Conservation (phyloP, 2,888 invertebrate genomes). For the Drosophila multiciliata region DNA sequence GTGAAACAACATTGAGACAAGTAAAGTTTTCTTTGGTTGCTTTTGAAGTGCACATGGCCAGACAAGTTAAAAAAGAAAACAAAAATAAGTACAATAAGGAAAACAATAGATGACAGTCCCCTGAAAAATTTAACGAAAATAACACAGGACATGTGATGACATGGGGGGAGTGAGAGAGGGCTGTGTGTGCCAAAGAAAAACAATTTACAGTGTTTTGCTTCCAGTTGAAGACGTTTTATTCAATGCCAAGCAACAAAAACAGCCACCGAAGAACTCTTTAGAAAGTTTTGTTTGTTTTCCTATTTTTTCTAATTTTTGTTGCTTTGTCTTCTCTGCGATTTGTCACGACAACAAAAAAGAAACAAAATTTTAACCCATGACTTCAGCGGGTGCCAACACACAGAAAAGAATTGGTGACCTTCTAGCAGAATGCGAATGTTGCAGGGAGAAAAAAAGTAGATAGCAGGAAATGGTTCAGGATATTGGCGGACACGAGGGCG, state of each 20-base stretch:
- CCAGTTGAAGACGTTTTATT: constrained; percentile 75
- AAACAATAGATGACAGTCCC: constrained; percentile 60
- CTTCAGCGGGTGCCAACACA: constrained; percentile 58
- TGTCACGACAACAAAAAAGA: constrained; percentile 38
- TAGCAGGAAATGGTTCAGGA: constrained; percentile 70
- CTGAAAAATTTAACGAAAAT: constrained; percentile 65
- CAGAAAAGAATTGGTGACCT: constrained; percentile 59
- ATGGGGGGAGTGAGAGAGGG: background rate
- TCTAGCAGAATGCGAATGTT: constrained; percentile 38
- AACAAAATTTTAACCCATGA: constrained; percentile 67
- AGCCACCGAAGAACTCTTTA: constrained; percentile 55
- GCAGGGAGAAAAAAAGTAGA: constrained; percentile 19
- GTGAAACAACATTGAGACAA: constrained; percentile 56
- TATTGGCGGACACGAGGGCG: constrained; percentile 52
- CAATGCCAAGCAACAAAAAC: constrained; percentile 65
- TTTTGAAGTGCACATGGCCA: constrained; percentile 66
- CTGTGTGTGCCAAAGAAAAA: constrained; percentile 66
- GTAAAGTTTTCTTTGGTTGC: constrained; percentile 50
- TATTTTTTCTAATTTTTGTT: background rate
- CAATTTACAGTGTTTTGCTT: constrained; percentile 80
- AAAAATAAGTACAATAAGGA: constrained; percentile 8
- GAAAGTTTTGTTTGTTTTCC: constrained; percentile 45
- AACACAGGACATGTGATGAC: constrained; percentile 39
- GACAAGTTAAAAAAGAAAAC: constrained; percentile 9
- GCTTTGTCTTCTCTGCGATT: constrained; percentile 15